A percentile compares a stretch with the other conserved stretches of the same genome.
phyloP scores from a whole-genome alignment of 2,888 invertebrate species.

The Yponomeuta cagnagella region DNA sequence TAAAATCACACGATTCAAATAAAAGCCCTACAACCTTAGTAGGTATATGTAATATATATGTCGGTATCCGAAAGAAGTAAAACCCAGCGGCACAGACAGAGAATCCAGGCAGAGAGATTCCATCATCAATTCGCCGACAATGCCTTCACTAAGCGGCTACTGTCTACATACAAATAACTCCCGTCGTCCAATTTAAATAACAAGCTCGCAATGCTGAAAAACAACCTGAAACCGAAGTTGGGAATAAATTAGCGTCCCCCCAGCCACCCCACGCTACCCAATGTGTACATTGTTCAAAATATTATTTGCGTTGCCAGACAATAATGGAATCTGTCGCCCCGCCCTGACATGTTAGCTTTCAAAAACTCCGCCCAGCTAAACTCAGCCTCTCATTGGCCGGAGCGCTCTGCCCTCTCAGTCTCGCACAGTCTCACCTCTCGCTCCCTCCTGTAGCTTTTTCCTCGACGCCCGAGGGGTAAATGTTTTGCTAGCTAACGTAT shows the following conservation, averaged over 20 bases:
- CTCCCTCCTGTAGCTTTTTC: constrained; percentile 63
- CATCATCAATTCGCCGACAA: constrained; percentile 37
- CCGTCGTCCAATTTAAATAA: constrained; percentile 73
- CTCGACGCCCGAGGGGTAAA: constrained; percentile 74
- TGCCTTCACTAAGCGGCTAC: constrained; percentile 47
- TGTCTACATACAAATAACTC: constrained; percentile 62
- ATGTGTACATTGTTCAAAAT: constrained; percentile 84
- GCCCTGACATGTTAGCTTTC: constrained; percentile 76
- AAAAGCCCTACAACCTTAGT: constrained; percentile 1
- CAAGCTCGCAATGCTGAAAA: constrained; percentile 75
- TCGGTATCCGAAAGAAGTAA: constrained; percentile 22
- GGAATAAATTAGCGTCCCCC: constrained; percentile 70
- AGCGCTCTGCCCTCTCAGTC: constrained; percentile 36
- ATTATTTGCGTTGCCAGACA: constrained; percentile 82
- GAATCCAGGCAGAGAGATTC: constrained; percentile 32
- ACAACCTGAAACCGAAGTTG: constrained; percentile 75
- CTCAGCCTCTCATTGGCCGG: constrained; percentile 47
- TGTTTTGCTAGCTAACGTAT: constrained; percentile 75
- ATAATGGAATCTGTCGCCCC: constrained; percentile 73
- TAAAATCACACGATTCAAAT: too few relatives aligned
- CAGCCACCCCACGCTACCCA: constrained; percentile 57
- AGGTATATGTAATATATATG: not conserved
- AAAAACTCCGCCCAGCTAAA: constrained; percentile 51
- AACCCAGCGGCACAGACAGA: constrained; percentile 15
- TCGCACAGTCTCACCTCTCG: constrained; percentile 27